Conservation (phyloP, 2,113 vertebrate species). For the Columba janthina region DNA sequence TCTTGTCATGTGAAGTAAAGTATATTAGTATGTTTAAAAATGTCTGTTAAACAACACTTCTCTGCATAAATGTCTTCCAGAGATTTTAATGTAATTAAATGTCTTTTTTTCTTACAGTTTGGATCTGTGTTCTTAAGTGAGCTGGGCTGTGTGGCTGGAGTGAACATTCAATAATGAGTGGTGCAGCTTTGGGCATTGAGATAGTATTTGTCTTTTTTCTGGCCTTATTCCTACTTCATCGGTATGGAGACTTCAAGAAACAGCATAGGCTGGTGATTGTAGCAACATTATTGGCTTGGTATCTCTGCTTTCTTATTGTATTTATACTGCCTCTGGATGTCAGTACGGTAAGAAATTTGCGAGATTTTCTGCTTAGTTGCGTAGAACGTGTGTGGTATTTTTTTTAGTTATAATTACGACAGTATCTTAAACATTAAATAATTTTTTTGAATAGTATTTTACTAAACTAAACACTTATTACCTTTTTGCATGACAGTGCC, state of each 20-base stretch:
- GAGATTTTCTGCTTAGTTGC: neutral
- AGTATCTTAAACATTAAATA: neutral
- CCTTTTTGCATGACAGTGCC: neutral
- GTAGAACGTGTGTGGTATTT: neutral
- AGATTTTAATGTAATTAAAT: neutral
- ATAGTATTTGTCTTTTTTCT: conserved; percentile 91
- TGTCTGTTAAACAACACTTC: neutral
- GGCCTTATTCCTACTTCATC: conserved; percentile 89
- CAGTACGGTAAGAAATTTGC: conserved; percentile 84
- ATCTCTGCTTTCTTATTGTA: conserved; percentile 94
- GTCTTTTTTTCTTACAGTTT: conserved; percentile 51
- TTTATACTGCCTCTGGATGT: conserved; percentile 94
- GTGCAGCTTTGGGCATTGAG: conserved; percentile 83
- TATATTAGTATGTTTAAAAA: neutral
- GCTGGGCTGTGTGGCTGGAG: neutral
- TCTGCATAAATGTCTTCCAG: neutral
- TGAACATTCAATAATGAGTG: conserved; percentile 83
- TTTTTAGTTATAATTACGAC: neutral
- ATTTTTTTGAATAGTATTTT: neutral
- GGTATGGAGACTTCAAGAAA: conserved; percentile 90
- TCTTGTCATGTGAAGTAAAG: neutral
- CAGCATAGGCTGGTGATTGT: conserved; percentile 91
- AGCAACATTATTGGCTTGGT: conserved; percentile 92
- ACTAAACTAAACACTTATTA: neutral
- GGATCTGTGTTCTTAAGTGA: conserved; percentile 11